A percentile compares a stretch with the other conserved stretches of the same genome.
These are phyloP conservation scores for Sebastes hubbsi DNA, from an alignment of 2,797 vertebrate species.

Conservation along the genomic window DNA sequence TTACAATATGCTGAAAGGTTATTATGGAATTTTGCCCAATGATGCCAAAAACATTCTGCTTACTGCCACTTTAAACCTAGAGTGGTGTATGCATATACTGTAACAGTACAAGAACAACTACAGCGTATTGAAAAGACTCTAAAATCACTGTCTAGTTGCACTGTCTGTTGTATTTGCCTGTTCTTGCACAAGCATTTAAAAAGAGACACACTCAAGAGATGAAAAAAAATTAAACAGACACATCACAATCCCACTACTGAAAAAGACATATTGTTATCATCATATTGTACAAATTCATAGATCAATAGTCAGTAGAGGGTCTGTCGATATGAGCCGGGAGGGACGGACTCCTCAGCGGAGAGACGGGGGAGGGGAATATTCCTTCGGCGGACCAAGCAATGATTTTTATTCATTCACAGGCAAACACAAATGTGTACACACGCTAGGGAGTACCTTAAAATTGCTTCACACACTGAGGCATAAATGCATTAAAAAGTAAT, in stretches of 20 bases:
- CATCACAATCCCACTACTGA: constrained; percentile 37
- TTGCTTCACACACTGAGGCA: constrained; percentile 37
- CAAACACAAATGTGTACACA: constrained; percentile 58
- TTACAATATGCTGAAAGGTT: too few species aligned
- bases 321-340: constrained; percentile 70
- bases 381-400: constrained; percentile 55
- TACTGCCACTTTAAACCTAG: background rate
- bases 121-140: background rate
- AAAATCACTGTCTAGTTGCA: background rate
- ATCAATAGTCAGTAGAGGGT: constrained; percentile 73
- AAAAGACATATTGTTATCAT: constrained; percentile 63
- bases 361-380: constrained; percentile 36
- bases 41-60: too few species aligned
- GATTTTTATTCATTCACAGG: constrained; percentile 61
- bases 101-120: background rate
- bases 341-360: constrained; percentile 33
- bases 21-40: too few species aligned
- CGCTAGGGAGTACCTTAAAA: constrained; percentile 47
- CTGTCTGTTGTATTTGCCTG: background rate
- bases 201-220: background rate
- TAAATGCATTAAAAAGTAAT: constrained; percentile 37
- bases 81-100: background rate
- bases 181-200: background rate
- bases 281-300: constrained; percentile 75
- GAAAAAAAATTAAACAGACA: constrained; percentile 35